Percentiles rank a stretch among this genome's conserved stretches.
Evolutionary conservation across 2,113 vertebrate species (phyloP).

Genomic region (Panurus biarmicus): DNA sequence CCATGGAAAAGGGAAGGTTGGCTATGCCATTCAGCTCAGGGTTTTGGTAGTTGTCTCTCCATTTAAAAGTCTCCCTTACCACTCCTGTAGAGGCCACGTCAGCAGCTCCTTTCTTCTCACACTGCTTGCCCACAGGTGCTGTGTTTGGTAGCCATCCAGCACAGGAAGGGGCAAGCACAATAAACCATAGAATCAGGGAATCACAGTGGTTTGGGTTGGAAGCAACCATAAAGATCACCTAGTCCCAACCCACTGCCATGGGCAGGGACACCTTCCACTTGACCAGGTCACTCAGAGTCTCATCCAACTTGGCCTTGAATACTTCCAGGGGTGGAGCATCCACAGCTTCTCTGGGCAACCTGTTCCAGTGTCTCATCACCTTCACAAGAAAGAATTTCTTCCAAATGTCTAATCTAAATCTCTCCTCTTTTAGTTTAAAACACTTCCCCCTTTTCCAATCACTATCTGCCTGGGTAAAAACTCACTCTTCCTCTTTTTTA

Average conservation of each 20-base stretch:
- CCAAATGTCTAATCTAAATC: background rate
- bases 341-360: background rate
- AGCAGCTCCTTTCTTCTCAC: background rate
- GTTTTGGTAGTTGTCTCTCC: background rate
- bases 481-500: background rate
- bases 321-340: background rate
- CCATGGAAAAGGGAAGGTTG: background rate
- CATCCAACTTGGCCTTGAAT: background rate
- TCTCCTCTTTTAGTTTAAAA: background rate
- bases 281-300: background rate
- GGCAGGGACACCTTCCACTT: background rate
- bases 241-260: background rate
- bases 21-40: background rate
- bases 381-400: background rate
- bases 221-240: background rate
- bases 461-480: background rate
- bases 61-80: background rate
- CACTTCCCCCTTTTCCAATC: background rate
- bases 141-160: background rate
- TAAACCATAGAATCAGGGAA: background rate
- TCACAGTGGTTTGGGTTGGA: background rate
- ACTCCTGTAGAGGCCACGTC: fast-evolving
- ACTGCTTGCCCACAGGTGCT: background rate
- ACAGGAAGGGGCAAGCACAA: background rate
- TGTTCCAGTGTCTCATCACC: background rate